Conservation (phyloP, 1,140 invertebrate genomes). For the Helicoverpa zea region DNA sequence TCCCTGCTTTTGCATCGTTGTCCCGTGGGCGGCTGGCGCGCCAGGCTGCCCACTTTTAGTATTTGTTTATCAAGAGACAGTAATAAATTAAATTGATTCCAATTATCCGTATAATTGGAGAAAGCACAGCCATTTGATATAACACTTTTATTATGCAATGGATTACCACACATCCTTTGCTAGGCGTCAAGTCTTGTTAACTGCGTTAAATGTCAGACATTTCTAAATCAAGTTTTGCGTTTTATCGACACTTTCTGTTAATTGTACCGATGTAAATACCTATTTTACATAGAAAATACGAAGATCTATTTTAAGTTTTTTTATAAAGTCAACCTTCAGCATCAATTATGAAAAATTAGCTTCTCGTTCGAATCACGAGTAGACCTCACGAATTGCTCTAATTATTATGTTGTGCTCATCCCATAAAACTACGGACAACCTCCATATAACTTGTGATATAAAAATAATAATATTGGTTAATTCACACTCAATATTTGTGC, state of each 20-base stretch:
- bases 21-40: conserved; percentile 54
- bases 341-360: too few relatives aligned
- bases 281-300: too few relatives aligned
- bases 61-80: conserved; percentile 50
- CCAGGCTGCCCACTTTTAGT: conserved; percentile 52
- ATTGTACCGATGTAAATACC: too few relatives aligned
- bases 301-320: too few relatives aligned
- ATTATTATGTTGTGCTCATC: too few relatives aligned
- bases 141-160: conserved; percentile 13
- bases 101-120: conserved; percentile 53
- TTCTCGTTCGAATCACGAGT: too few relatives aligned
- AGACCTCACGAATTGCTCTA: too few relatives aligned
- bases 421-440: too few relatives aligned
- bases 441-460: not conserved
- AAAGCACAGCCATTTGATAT: conserved; percentile 44
- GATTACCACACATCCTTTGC: conserved; percentile 45
- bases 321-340: too few relatives aligned
- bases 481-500: conserved; percentile 21
- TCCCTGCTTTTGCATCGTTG: conserved; percentile 12
- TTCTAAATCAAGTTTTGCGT: too few relatives aligned
- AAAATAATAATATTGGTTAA: conserved; percentile 12
- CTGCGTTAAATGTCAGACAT: too few relatives aligned
- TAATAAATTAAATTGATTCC: conserved; percentile 52
- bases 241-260: too few relatives aligned
- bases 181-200: not conserved